phyloP scores from a whole-genome alignment of 2,888 invertebrate species.

The Troides oblongomaculatus region DNA sequence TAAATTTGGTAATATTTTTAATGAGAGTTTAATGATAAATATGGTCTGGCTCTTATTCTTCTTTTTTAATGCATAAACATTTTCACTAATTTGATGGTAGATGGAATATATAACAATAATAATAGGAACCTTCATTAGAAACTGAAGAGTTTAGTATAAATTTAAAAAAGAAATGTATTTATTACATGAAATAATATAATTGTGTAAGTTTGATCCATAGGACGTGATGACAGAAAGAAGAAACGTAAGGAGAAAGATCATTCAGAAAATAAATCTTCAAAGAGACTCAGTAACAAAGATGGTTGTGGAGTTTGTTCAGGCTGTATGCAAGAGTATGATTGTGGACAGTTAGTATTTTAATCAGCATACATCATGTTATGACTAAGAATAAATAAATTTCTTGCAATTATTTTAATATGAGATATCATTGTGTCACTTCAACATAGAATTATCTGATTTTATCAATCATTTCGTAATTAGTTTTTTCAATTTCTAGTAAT shows the following conservation, averaged over 20 bases:
- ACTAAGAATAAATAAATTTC: too few species aligned
- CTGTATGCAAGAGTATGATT: conserved; percentile 66
- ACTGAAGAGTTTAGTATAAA: neutral
- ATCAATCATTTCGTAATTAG: too few species aligned
- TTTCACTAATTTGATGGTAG: too few species aligned
- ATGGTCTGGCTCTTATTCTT: too few species aligned
- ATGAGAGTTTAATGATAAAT: too few species aligned
- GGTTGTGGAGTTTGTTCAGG: conserved; percentile 75
- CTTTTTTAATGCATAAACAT: too few species aligned
- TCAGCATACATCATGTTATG: neutral
- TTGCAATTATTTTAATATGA: too few species aligned
- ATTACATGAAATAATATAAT: too few species aligned
- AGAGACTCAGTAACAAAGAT: conserved; percentile 60
- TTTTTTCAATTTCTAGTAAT: too few species aligned
- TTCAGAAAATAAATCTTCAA: conserved; percentile 71
- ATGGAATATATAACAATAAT: too few species aligned
- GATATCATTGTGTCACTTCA: too few species aligned
- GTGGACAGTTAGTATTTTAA: conserved; percentile 65
- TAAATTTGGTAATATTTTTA: neutral
- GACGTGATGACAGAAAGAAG: conserved; percentile 70
- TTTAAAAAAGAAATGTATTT: neutral
- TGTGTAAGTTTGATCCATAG: conserved; percentile 33
- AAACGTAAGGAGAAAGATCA: conserved; percentile 74
- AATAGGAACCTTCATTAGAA: neutral
- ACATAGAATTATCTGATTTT: too few species aligned